These are phyloP conservation scores for Patella pellucida DNA, from an alignment of 2,888 invertebrate species.

Conservation along the genomic window DNA sequence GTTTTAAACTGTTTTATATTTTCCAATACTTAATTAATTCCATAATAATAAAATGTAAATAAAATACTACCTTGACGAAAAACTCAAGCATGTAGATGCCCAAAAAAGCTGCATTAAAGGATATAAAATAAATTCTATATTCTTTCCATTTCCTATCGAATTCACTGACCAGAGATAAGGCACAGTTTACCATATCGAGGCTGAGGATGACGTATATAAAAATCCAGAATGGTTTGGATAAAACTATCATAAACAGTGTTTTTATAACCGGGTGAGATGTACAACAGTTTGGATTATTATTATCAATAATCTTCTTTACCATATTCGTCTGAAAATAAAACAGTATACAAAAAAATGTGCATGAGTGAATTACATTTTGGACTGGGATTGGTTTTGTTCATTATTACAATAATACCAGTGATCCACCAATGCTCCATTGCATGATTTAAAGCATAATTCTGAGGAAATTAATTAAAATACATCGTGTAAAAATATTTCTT, in stretches of 20 bases:
- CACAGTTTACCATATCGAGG: neutral
- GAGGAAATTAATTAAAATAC: too few relatives aligned
- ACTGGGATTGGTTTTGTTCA: too few relatives aligned
- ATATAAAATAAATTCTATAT: neutral
- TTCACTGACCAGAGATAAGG: neutral
- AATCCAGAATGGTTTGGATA: neutral
- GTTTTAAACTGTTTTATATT: too few relatives aligned
- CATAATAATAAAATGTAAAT: neutral
- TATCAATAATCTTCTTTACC: too few relatives aligned
- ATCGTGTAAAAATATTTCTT: too few relatives aligned
- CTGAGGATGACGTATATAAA: neutral
- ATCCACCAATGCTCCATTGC: too few relatives aligned
- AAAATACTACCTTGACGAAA: neutral
- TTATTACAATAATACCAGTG: too few relatives aligned
- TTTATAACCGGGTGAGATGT: neutral
- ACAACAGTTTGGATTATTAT: constrained; percentile 20
- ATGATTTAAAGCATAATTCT: too few relatives aligned
- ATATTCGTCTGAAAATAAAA: too few relatives aligned
- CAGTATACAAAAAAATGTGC: too few relatives aligned
- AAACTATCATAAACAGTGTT: neutral
- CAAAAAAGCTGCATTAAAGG: neutral
- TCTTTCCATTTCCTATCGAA: neutral
- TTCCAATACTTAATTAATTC: too few relatives aligned
- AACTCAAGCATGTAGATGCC: neutral
- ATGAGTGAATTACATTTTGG: too few relatives aligned